These are phyloP conservation scores for Pachyuromys duprasi DNA, from an alignment of 2,797 vertebrate genomes.

Conservation along the genomic window DNA sequence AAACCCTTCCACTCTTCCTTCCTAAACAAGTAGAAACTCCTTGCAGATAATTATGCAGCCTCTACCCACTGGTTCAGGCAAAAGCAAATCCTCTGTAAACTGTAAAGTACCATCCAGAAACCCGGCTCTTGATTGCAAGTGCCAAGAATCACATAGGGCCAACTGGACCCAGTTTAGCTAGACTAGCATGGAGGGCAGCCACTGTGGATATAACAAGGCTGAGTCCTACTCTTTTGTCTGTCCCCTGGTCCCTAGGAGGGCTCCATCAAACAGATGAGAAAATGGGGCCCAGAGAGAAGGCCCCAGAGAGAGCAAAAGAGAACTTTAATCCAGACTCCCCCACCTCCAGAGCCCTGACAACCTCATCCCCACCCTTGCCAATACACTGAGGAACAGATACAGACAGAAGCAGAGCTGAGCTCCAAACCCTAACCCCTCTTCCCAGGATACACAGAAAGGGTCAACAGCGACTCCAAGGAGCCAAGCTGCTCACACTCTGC, in stretches of 20 bases:
- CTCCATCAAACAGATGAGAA: not conserved
- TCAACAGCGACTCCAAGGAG: not conserved
- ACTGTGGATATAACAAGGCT: fast-evolving
- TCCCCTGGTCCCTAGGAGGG: not conserved
- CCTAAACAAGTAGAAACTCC: constrained; percentile 26
- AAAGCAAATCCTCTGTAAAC: constrained; percentile 28
- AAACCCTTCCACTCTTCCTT: not conserved
- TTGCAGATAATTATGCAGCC: not conserved
- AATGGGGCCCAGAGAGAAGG: fast-evolving
- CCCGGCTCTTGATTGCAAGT: not conserved
- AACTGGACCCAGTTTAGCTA: not conserved
- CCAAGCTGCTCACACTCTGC: constrained; percentile 1
- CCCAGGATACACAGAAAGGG: not conserved
- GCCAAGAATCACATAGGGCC: not conserved
- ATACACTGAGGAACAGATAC: not conserved
- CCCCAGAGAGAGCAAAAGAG: not conserved
- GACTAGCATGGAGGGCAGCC: not conserved
- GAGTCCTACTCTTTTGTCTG: not conserved
- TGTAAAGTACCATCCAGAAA: not conserved
- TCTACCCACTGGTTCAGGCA: not conserved
- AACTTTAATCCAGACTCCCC: not conserved
- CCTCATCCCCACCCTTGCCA: not conserved
- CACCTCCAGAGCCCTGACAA: not conserved
- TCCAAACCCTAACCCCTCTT: not conserved
- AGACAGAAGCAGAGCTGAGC: not conserved